Evolutionary conservation across 1,140 invertebrate genomes (phyloP), one percentile per base, ranked within the genome.

Genomic region (Ericerus pela): DNA sequence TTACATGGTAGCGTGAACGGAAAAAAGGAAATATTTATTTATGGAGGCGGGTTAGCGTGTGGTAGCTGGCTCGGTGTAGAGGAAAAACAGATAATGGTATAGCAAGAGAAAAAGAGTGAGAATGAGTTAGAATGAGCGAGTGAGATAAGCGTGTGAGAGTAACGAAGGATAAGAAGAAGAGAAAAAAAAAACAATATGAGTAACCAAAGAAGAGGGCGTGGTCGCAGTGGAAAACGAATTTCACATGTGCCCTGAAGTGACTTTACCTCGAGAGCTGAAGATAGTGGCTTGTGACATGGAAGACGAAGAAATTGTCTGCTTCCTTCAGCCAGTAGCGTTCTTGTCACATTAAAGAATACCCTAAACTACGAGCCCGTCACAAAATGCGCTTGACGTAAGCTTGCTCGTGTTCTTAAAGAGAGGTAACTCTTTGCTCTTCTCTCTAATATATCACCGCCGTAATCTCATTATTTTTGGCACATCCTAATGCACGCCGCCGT

Each of bases 391-490:
- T 47, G 41, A 47, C 41, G 41, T 47, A 47, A 47, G 41, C 41
- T 47, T 47, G 20, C 41, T 47, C 41, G 22, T 47, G 41, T 47
- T 47, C n/a, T n/a, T n/a, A 24, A 47, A 47, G 41, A 47, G 41
- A n/a, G n/a, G n/a, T 24, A 47, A 24, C 41, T 47, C 41, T 47
- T 47, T 47, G 41, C 41, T 47, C 41, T 18, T 24, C 41, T n/a
- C n/a, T 47, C 41, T 47, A 47, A 47, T 47, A 47, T 47, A 47
- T 47, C 41, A 47, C n/a, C 41, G 41, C 41, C 26, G 41, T 47
- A 47, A 47, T 47, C 41, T 47, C 41, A 47, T 47, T 47, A 47
- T 47, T 47, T 47, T 47, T 47, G 41, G 41, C 41, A 47, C 20
- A 47, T 47, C 41, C 41, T 47, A 47, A 47, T 47, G 41, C 41